Evolutionary conservation across 2,113 vertebrate genomes (phyloP).

Genomic region (Rhineura floridana): DNA sequence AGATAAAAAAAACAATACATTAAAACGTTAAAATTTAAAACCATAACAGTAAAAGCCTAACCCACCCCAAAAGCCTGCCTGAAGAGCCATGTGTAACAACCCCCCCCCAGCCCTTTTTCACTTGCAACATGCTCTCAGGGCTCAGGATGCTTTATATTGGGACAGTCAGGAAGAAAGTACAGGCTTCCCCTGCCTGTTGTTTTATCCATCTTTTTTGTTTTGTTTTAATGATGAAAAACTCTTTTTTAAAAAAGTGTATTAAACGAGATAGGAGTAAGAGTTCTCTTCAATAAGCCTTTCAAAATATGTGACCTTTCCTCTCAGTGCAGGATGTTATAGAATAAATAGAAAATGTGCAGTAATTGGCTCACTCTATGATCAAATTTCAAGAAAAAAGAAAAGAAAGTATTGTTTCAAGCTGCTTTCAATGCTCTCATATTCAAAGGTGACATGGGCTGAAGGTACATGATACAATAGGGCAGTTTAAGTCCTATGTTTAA

Average conservation of each 20-base stretch:
- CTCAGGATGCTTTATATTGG: not conserved
- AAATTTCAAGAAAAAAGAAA: not conserved
- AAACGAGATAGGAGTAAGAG: not conserved
- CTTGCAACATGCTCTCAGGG: not conserved
- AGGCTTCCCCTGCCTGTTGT: not conserved
- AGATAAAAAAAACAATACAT: too few species aligned
- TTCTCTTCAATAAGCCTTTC: not conserved
- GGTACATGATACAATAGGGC: conserved; percentile 6
- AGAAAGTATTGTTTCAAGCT: conserved; percentile 12
- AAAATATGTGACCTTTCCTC: not conserved
- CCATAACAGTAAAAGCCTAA: too few species aligned
- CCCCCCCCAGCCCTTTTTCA: not conserved
- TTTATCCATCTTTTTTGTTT: too few species aligned
- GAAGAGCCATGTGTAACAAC: not conserved
- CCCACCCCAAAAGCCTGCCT: too few species aligned
- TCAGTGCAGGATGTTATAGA: not conserved
- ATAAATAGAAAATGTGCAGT: not conserved
- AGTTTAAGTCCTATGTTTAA: conserved; percentile 5
- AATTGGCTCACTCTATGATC: not conserved
- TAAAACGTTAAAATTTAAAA: too few species aligned
- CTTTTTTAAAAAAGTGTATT: not conserved
- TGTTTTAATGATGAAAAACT: not conserved
- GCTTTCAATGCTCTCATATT: not conserved
- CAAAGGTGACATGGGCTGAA: not conserved
- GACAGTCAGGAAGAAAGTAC: not conserved